Evolutionary conservation across 2,888 invertebrate species (phyloP), one percentile per base, ranked within the genome.

Genomic region (Catocala nupta): DNA sequence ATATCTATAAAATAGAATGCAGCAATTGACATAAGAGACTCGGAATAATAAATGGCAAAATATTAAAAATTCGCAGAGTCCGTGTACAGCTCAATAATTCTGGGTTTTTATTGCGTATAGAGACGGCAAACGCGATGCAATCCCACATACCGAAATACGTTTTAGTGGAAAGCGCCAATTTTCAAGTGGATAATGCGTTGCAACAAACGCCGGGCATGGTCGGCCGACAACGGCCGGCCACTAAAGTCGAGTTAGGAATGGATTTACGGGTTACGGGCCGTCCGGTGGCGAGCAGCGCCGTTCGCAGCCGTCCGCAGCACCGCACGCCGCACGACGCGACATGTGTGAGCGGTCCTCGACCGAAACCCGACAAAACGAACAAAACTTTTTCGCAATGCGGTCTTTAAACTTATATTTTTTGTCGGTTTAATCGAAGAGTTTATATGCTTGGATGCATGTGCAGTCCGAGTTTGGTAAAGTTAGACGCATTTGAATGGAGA

Each of bases 381-480:
- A 87, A 89, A 92, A 91, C 81, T 90, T 90, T 91, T 90, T 90
- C 91, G 89, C 91, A 90, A 84, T 91, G 90, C 92, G 87, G 90
- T 89, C 87, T 88, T 88, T 88, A 87, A 90, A 89, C 87, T 87
- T 84, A 82, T 80, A 73, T 83, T 87, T 87, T 86, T 84, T 81
- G 78, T 77, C 72, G 72, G 78, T 82, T 73, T 83, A 83, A 86
- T 87, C 82, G 78, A 84, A 81, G 78, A 78, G 79, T 83, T 86
- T 81, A 70, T 80, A 70, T 70, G 61, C 72, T 72, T 52, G 63
- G 72, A 56, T 71, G 65, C 63, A 60, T 71, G 59, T 61, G 71
- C 65, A 70, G 65, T 49, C 68, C 62, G 47, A 68, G 59, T 77
- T 73, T 67, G 55, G 9, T 56, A 42, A 66, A 73, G 69, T 75